Percentiles rank a stretch among this genome's conserved stretches.
Evolutionary conservation across 2,797 vertebrate species (phyloP).

Genomic region (Parauchenoglanis punctatus): DNA sequence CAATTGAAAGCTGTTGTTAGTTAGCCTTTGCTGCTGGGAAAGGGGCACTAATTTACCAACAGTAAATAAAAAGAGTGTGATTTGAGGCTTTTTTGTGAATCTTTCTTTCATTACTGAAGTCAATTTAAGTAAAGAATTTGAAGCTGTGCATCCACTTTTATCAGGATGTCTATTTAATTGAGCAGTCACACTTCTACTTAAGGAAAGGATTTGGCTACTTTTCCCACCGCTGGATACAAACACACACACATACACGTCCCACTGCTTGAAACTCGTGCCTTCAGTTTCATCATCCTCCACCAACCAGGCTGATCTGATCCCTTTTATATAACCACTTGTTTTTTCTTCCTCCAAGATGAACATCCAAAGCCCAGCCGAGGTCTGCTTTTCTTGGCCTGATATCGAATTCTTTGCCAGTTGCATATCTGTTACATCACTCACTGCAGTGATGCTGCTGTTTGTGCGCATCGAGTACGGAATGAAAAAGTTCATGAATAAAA

Average conservation of each 20-base stretch:
- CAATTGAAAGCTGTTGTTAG: not conserved
- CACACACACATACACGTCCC: constrained; percentile 55
- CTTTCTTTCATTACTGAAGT: not conserved
- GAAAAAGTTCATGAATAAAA: constrained; percentile 48
- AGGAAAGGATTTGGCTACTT: not conserved
- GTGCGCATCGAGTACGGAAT: constrained; percentile 15
- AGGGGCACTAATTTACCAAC: not conserved
- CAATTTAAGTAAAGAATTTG: not conserved
- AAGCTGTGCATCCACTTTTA: not conserved
- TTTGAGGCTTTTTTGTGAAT: not conserved
- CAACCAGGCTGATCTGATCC: constrained; percentile 54
- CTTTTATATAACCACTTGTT: constrained; percentile 64
- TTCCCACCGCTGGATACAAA: not conserved
- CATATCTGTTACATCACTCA: constrained; percentile 76
- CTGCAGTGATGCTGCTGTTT: constrained; percentile 36
- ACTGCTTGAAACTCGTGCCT: constrained; percentile 60
- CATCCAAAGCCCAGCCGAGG: constrained; percentile 61
- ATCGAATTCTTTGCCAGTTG: constrained; percentile 70
- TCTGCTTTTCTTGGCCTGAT: constrained; percentile 57
- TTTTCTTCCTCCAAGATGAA: constrained; percentile 61
- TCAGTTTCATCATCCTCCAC: constrained; percentile 72
- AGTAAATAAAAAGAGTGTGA: not conserved
- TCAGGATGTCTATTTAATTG: not conserved
- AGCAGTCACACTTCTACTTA: not conserved
- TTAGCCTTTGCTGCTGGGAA: not conserved